A percentile compares a stretch with the other conserved stretches of the same genome.
These are phyloP conservation scores for Phengaris alcon DNA, from an alignment of 2,888 invertebrate genomes.

Conservation along the genomic window DNA sequence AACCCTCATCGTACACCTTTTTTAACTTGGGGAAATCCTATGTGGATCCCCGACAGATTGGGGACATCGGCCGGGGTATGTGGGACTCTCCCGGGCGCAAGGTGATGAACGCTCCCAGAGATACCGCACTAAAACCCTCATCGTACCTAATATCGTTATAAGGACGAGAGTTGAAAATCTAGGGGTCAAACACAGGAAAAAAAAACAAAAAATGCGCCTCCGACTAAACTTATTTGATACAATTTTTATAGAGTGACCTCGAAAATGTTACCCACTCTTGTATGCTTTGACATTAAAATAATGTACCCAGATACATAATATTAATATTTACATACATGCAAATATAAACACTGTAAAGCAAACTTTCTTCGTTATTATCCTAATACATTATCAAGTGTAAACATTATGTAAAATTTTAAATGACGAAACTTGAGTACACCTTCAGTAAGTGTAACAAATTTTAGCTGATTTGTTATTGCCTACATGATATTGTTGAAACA, in stretches of 20 bases:
- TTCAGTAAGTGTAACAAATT: slow-evolving; percentile 1
- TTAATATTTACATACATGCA: neutral
- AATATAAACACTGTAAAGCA: neutral
- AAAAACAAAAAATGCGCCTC: too few relatives aligned
- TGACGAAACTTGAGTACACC: neutral
- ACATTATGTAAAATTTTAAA: neutral
- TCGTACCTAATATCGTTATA: too few relatives aligned
- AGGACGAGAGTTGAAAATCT: too few relatives aligned
- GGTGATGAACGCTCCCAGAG: too few relatives aligned
- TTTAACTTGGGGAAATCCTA: too few relatives aligned
- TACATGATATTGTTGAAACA: neutral
- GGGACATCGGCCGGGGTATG: too few relatives aligned
- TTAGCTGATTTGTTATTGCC: neutral
- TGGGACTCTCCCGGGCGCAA: too few relatives aligned
- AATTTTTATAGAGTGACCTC: neutral
- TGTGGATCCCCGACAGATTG: too few relatives aligned
- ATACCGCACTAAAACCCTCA: too few relatives aligned
- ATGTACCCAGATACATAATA: neutral
- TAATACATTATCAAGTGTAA: slow-evolving; percentile 6
- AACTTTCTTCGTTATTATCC: slow-evolving; percentile 1
- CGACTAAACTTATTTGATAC: too few relatives aligned
- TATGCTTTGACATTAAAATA: neutral
- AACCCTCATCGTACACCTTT: too few relatives aligned
- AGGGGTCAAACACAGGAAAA: too few relatives aligned
- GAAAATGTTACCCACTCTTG: neutral